These are phyloP conservation scores for Cyaniris semiargus DNA, from an alignment of 2,888 invertebrate species.

Conservation along the genomic window DNA sequence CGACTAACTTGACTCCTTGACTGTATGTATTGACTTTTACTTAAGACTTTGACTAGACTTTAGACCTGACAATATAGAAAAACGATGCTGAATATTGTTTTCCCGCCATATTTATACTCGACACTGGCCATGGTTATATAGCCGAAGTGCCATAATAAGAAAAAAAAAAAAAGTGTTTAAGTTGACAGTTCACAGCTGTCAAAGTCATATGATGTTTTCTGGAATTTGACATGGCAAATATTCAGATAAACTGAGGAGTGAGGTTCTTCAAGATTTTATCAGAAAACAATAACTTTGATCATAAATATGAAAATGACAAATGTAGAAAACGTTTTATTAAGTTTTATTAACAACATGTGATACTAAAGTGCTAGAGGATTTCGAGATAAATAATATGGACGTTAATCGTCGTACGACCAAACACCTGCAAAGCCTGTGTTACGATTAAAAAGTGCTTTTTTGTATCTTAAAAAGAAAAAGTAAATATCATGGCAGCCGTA, in stretches of 20 bases:
- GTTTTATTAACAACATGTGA: not conserved
- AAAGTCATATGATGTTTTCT: not conserved
- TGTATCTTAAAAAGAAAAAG: not conserved
- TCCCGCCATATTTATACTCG: too few species aligned
- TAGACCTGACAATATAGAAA: too few species aligned
- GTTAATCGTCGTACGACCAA: not conserved
- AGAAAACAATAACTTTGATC: not conserved
- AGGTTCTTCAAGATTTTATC: not conserved
- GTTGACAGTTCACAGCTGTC: not conserved
- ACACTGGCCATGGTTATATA: too few species aligned
- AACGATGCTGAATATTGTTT: too few species aligned
- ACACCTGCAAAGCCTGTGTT: not conserved
- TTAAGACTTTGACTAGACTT: too few species aligned
- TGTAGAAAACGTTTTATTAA: not conserved
- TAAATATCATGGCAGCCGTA: conserved; percentile 37
- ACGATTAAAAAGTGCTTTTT: not conserved
- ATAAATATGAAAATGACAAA: not conserved
- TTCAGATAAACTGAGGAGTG: too few species aligned
- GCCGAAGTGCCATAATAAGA: too few species aligned
- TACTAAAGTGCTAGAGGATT: not conserved
- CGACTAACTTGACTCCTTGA: too few species aligned
- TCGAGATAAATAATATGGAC: not conserved
- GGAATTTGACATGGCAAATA: not conserved
- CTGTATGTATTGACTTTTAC: too few species aligned
- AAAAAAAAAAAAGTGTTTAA: too few species aligned